phyloP scores from a whole-genome alignment of 35 echinoderm and acorn worm genomes.

The Anneissia japonica region DNA sequence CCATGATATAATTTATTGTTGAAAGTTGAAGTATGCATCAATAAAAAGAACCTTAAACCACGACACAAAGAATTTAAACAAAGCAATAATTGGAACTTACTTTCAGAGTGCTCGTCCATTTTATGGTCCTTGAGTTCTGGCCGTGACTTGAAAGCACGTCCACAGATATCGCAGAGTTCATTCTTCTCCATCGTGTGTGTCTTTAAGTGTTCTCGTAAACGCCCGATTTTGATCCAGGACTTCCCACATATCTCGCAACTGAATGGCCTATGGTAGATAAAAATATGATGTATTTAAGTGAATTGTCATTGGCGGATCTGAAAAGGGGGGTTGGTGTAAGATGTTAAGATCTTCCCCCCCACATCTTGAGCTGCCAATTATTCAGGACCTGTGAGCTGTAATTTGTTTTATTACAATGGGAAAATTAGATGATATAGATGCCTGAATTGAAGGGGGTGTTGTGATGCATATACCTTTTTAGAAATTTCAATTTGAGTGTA shows the following conservation, averaged over 20 bases:
- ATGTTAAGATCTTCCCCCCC: background rate
- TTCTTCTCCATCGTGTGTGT: conserved; percentile 98
- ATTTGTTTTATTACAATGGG: background rate
- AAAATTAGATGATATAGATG: too few relatives aligned
- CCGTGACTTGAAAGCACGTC: conserved; percentile 86
- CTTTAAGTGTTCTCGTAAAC: conserved; percentile 79
- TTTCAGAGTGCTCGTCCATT: conserved; percentile 71
- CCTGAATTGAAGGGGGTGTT: too few relatives aligned
- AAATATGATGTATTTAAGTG: background rate
- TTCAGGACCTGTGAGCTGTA: background rate
- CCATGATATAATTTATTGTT: too few relatives aligned
- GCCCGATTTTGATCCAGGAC: conserved; percentile 93
- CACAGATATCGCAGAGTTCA: conserved; percentile 92
- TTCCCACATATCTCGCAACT: conserved; percentile 95
- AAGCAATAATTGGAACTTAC: too few relatives aligned
- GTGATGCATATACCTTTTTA: too few relatives aligned
- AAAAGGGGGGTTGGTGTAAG: background rate
- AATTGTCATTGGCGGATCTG: background rate
- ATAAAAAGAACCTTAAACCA: too few relatives aligned
- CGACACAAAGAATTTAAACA: too few relatives aligned
- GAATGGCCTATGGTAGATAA: conserved; percentile 50
- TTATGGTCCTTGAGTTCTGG: conserved; percentile 94
- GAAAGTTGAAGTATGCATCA: too few relatives aligned
- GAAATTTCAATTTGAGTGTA: too few relatives aligned
- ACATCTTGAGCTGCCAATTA: background rate